A percentile compares a stretch with the other conserved stretches of the same genome.
These are phyloP conservation scores for Macrotus californicus DNA, from an alignment of 2,113 vertebrate species.

Conservation along the genomic window DNA sequence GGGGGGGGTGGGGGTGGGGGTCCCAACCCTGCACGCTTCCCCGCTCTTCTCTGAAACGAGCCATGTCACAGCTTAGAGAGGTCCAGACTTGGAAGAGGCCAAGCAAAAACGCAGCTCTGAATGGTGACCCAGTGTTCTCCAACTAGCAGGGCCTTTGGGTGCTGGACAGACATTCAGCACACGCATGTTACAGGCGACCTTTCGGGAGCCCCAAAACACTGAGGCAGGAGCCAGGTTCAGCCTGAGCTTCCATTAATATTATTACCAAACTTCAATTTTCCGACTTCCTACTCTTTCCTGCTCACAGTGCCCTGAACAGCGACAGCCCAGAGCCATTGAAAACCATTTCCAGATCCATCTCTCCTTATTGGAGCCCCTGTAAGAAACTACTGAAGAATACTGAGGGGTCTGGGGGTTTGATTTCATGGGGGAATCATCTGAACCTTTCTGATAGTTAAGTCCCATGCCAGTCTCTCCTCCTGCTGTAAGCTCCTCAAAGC, in stretches of 20 bases:
- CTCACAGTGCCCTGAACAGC: background rate
- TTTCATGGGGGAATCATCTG: background rate
- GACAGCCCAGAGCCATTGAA: background rate
- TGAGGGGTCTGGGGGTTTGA: background rate
- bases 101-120: background rate
- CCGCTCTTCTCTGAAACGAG: background rate
- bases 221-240: background rate
- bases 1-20: no score
- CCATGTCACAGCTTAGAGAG: accelerated
- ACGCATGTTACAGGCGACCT: background rate
- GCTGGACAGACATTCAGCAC: background rate
- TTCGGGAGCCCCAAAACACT: background rate
- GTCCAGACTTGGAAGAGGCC: no score
- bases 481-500: background rate
- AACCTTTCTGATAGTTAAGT: background rate
- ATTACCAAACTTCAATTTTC: background rate
- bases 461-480: background rate
- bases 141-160: background rate
- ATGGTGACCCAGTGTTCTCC: background rate
- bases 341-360: background rate
- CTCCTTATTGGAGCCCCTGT: background rate
- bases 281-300: background rate
- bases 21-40: background rate
- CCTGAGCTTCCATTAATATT: background rate
- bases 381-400: background rate